Percentiles rank a stretch among this genome's conserved stretches.
These are phyloP conservation scores for Sparidentex hasta DNA, from an alignment of 2,797 vertebrate species.

Conservation along the genomic window DNA sequence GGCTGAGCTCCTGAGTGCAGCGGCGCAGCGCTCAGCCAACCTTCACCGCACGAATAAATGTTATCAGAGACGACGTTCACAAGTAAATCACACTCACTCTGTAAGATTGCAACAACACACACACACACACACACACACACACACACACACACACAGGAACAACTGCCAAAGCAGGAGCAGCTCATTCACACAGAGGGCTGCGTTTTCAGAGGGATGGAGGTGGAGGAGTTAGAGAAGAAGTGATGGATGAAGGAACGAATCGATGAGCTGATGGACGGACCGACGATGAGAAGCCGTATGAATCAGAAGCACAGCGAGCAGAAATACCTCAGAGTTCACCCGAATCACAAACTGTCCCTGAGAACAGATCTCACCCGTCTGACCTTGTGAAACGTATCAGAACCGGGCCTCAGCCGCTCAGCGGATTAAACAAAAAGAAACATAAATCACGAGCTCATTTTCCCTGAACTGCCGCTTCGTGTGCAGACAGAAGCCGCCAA, in stretches of 20 bases:
- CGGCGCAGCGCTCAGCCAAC: background rate
- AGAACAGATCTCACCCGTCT: background rate
- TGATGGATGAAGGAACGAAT: background rate
- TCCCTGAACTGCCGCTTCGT: background rate
- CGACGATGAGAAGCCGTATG: background rate
- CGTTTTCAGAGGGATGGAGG: constrained; percentile 61
- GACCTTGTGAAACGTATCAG: background rate
- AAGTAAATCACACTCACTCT: constrained; percentile 19
- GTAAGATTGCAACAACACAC: background rate
- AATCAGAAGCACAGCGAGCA: background rate
- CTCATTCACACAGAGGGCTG: constrained; percentile 72
- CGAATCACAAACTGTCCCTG: background rate
- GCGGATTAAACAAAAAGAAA: background rate
- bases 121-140: background rate
- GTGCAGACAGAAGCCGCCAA: background rate
- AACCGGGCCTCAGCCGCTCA: background rate
- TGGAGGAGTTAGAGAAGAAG: background rate
- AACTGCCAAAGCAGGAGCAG: background rate
- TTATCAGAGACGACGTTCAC: constrained; percentile 14
- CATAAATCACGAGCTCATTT: background rate
- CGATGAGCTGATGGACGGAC: fast-evolving
- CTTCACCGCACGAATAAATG: background rate
- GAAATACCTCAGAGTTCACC: background rate
- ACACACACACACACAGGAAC: background rate
- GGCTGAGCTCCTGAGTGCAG: background rate